These are phyloP conservation scores for Zapus hudsonius DNA, from an alignment of 2,113 vertebrate genomes.

Conservation along the genomic window DNA sequence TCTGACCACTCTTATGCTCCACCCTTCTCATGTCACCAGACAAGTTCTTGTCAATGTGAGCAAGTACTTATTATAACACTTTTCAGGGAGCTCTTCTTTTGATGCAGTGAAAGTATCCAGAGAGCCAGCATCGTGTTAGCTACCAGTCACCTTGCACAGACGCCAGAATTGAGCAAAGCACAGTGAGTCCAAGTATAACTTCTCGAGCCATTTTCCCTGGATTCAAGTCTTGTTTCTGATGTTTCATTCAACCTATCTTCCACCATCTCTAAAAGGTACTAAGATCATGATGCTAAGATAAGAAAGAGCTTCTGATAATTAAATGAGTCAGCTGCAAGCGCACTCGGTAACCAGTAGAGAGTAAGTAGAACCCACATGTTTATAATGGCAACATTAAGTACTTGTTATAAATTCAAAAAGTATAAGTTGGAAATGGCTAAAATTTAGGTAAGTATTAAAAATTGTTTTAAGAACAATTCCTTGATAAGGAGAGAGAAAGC, in stretches of 20 bases:
- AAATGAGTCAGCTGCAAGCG: neutral
- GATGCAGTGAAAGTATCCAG: neutral
- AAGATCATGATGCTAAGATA: neutral
- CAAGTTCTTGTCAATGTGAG: neutral
- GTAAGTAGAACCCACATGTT: neutral
- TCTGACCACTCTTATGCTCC: neutral
- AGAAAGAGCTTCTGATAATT: conserved; percentile 1
- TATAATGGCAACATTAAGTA: neutral
- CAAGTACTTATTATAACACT: neutral
- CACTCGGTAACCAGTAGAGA: neutral
- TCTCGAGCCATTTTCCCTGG: neutral
- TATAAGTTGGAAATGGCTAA: neutral
- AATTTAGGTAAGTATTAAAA: neutral
- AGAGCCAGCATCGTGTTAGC: neutral
- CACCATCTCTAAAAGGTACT: neutral
- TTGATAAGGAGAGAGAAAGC: neutral
- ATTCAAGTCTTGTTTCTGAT: neutral
- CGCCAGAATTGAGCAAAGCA: neutral
- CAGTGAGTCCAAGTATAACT: neutral
- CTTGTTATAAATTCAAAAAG: conserved; percentile 11
- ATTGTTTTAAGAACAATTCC: neutral
- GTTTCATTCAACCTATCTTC: neutral
- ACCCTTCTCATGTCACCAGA: neutral
- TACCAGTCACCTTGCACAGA: neutral
- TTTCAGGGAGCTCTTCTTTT: neutral